These are phyloP conservation scores for Spilosoma lubricipeda DNA, from an alignment of 2,888 invertebrate genomes.

Conservation along the genomic window DNA sequence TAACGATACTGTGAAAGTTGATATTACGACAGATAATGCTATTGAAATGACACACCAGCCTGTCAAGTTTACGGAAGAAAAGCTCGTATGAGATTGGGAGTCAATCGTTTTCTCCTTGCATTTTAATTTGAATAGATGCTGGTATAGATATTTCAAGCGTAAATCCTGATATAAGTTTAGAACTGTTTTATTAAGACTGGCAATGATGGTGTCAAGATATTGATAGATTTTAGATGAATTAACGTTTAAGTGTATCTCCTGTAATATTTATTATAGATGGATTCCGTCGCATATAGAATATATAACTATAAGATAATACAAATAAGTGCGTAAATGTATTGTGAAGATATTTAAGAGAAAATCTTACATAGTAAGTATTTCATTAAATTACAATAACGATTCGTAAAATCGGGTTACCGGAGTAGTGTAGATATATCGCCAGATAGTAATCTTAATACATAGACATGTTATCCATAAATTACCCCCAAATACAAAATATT, in stretches of 20 bases:
- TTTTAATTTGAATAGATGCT: slow-evolving; percentile 60
- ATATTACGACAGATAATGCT: slow-evolving; percentile 56
- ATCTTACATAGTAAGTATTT: no score
- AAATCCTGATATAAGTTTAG: slow-evolving; percentile 54
- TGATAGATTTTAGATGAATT: slow-evolving; percentile 28
- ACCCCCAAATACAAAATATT: no score
- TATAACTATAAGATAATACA: slow-evolving; percentile 31
- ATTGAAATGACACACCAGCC: slow-evolving; percentile 67
- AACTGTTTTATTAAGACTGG: slow-evolving; percentile 77
- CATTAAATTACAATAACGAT: no score
- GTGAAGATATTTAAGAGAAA: no score
- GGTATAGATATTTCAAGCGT: slow-evolving; percentile 57
- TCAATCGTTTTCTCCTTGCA: slow-evolving; percentile 64
- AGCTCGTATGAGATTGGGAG: slow-evolving; percentile 81
- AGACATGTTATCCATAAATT: no score
- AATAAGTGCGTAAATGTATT: slow-evolving; percentile 30
- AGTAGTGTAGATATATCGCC: no score
- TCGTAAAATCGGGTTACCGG: no score
- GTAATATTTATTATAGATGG: slow-evolving; percentile 38
- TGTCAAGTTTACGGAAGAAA: slow-evolving; percentile 80
- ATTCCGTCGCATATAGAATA: slow-evolving; percentile 53
- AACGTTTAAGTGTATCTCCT: slow-evolving; percentile 36
- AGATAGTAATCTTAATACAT: no score
- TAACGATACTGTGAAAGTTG: slow-evolving; percentile 63
- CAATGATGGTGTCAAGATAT: slow-evolving; percentile 45